Evolutionary conservation across 2,797 vertebrate species (phyloP), one percentile per base, ranked within the genome.

Genomic region (Clarias pachynema): DNA sequence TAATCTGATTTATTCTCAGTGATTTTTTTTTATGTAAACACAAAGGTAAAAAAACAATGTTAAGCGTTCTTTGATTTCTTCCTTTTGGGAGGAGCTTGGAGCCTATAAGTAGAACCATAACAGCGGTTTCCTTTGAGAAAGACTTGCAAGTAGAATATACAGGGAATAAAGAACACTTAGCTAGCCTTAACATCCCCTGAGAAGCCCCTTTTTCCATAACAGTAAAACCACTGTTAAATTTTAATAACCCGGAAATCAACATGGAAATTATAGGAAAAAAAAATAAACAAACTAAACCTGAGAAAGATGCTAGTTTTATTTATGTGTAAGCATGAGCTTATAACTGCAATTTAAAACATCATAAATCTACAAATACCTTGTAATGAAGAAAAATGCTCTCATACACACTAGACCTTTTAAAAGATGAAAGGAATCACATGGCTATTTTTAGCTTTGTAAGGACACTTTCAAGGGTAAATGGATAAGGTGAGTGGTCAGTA

Each of bases 381-480:
- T 20, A 40, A 16, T 53, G 49, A 29, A 16, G 16, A 29, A 65
- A 80, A 65, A 10, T 7, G 59, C 26, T 29, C 22, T 22, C 24
- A 49, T 31, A 26, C 1, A 60, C 31, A 73, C 44, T 0, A 40
- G n/a, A 24, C 22, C 24, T 60, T 37, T 57, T 72, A 83, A 65
- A 60, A 56, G 29, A 56, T 4, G 12, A 68, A 68, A 79, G 53
- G 31, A 80, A 77, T 29, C 22, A 16, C 24, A 49, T 29, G 10
- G 60, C 26, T 57, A 78, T 66, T 84, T 65, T 84, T 5, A 49
- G 10, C 18, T 29, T 75, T 44, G 34, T 63, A 57, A 66, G 62
- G 14, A 53, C n/a, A 70, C 12, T 5, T 31, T 72, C 40, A 83
- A 69, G 49, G 34, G 31, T 53, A 59, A 82, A 77, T 1, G 37